phyloP scores from a whole-genome alignment of 2,113 vertebrate species.

The Cynopterus brachyotis region DNA sequence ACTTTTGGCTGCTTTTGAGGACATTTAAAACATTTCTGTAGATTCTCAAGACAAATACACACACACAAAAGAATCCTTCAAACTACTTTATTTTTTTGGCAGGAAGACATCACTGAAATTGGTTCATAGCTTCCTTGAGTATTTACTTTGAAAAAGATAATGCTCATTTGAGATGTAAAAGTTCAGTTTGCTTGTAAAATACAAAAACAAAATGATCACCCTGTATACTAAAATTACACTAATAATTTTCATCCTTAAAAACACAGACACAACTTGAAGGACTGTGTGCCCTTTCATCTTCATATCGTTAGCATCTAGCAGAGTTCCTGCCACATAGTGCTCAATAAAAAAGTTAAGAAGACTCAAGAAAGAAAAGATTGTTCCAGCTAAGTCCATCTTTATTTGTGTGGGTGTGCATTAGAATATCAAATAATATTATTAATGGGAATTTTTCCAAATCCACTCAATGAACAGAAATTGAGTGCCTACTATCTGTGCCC shows the following conservation, averaged over 20 bases:
- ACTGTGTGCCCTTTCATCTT: not conserved
- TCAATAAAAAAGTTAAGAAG: not conserved
- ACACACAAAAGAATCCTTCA: not conserved
- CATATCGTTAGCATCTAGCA: not conserved
- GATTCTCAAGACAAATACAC: not conserved
- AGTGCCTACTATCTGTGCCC: not conserved
- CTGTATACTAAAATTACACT: not conserved
- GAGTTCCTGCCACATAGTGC: not conserved
- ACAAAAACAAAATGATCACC: not conserved
- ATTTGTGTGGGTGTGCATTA: not conserved
- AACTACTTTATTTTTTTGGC: not conserved
- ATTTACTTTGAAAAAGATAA: constrained; percentile 11
- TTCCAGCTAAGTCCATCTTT: not conserved
- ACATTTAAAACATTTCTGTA: not conserved
- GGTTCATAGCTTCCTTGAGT: not conserved
- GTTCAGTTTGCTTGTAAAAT: constrained; percentile 18
- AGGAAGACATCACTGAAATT: not conserved
- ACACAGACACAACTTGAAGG: not conserved
- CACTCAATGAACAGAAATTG: not conserved
- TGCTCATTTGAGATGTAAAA: not conserved
- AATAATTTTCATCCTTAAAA: not conserved
- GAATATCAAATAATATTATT: not conserved
- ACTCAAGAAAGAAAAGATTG: not conserved
- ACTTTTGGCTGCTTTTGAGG: not conserved
- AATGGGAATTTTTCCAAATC: not conserved